A percentile compares a stretch with the other conserved stretches of the same genome.
These are phyloP conservation scores for Oscheius myriophilus DNA, from an alignment of 2,888 invertebrate genomes.

Conservation along the genomic window DNA sequence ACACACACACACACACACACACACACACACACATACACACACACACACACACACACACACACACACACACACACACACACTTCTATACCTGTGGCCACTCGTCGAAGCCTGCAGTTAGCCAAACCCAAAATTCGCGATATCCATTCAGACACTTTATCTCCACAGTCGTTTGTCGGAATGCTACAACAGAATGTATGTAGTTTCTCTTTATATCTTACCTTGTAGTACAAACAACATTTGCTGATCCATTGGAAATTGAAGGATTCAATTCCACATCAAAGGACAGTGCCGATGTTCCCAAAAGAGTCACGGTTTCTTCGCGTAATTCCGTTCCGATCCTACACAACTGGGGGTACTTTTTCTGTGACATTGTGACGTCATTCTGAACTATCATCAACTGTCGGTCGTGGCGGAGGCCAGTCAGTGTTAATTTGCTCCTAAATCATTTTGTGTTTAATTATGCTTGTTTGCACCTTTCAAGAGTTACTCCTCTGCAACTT, in stretches of 20 bases:
- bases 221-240: constrained; percentile 16
- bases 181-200: constrained; percentile 58
- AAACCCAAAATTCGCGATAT: constrained; percentile 74
- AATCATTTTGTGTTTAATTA: constrained; percentile 34
- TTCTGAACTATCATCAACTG: constrained; percentile 91
- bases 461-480: constrained; percentile 37
- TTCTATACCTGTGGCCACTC: constrained; percentile 31
- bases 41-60: not conserved
- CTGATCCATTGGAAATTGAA: constrained; percentile 4
- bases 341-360: constrained; percentile 83
- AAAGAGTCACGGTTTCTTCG: not conserved
- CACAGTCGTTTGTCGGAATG: constrained; percentile 85
- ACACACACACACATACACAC: not conserved
- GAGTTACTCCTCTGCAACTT: constrained; percentile 38
- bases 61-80: not conserved
- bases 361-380: constrained; percentile 85
- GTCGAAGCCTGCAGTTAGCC: constrained; percentile 37
- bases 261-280: not conserved
- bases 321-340: constrained; percentile 41
- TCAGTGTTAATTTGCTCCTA: constrained; percentile 80
- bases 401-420: constrained; percentile 87
- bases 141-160: constrained; percentile 84
- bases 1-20: not conserved
- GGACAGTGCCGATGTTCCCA: not conserved
- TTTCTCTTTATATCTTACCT: constrained; percentile 2